These are phyloP conservation scores for Dryobotodes eremita DNA, from an alignment of 2,888 invertebrate genomes.

Conservation along the genomic window DNA sequence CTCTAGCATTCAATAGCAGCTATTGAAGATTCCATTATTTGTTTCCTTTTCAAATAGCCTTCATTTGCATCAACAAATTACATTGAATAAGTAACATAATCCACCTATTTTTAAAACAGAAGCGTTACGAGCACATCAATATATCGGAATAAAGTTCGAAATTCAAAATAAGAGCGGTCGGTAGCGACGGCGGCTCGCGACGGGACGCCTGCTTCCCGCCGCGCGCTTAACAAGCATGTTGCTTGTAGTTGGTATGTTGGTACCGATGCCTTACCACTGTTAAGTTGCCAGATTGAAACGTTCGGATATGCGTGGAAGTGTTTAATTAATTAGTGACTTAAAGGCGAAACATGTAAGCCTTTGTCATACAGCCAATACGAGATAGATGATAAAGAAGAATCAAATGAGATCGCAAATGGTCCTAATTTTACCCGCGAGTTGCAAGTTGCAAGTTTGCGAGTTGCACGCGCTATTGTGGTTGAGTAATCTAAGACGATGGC, in stretches of 20 bases:
- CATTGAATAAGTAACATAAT: slow-evolving; percentile 35
- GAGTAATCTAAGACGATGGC: slow-evolving; percentile 25
- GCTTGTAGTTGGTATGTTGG: slow-evolving; percentile 61
- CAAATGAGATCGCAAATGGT: not conserved
- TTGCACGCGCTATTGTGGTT: slow-evolving; percentile 12
- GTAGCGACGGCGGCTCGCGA: slow-evolving; percentile 72
- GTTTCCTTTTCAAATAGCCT: not conserved
- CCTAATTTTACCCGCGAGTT: not conserved
- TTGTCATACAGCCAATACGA: not conserved
- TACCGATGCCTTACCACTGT: slow-evolving; percentile 57
- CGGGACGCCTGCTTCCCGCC: slow-evolving; percentile 69
- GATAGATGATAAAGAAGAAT: not conserved
- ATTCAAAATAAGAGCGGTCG: slow-evolving; percentile 71
- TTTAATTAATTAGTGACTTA: slow-evolving; percentile 39
- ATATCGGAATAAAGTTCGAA: slow-evolving; percentile 64
- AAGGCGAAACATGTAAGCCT: slow-evolving; percentile 10
- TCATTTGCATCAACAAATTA: slow-evolving; percentile 34
- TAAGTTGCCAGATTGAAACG: slow-evolving; percentile 61
- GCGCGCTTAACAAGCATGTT: slow-evolving; percentile 67
- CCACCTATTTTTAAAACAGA: slow-evolving; percentile 63
- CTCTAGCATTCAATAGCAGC: not conserved
- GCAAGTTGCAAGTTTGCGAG: too few relatives aligned
- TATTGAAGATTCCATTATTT: not conserved
- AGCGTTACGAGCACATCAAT: slow-evolving; percentile 61
- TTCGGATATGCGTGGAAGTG: slow-evolving; percentile 28